Evolutionary conservation across 2,797 vertebrate species (phyloP).

Genomic region (Serranus cabrilla): DNA sequence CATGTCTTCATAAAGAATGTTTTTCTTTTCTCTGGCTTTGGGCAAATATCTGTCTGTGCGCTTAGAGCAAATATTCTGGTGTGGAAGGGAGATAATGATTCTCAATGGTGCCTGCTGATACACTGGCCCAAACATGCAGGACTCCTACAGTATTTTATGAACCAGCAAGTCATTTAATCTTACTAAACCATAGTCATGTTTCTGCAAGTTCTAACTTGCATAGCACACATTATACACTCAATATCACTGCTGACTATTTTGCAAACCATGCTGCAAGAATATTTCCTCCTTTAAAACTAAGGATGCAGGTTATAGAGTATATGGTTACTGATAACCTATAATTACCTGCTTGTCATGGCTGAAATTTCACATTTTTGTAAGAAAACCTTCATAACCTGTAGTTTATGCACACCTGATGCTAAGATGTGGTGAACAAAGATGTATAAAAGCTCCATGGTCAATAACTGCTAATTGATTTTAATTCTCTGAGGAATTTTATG

Average conservation of each 20-base stretch:
- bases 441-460: neutral
- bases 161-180: slow-evolving; percentile 6
- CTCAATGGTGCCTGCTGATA: slow-evolving; percentile 35
- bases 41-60: slow-evolving; percentile 59
- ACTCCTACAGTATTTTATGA: slow-evolving; percentile 7
- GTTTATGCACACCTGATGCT: too few relatives aligned
- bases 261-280: slow-evolving; percentile 15
- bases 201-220: slow-evolving; percentile 10
- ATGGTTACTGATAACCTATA: too few relatives aligned
- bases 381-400: too few relatives aligned
- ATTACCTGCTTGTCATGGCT: too few relatives aligned
- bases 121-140: slow-evolving; percentile 27
- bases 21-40: slow-evolving; percentile 54
- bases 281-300: neutral
- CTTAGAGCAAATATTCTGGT: slow-evolving; percentile 58
- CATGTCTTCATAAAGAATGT: slow-evolving; percentile 44
- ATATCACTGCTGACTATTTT: slow-evolving; percentile 20
- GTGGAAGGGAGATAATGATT: slow-evolving; percentile 38
- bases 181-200: neutral
- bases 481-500: neutral
- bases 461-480: slow-evolving; percentile 8
- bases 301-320: neutral
- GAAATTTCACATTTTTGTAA: too few relatives aligned
- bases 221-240: neutral
- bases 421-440: too few relatives aligned